Conservation (phyloP, 2,888 invertebrate genomes). For the Ypsolopha sequella region DNA sequence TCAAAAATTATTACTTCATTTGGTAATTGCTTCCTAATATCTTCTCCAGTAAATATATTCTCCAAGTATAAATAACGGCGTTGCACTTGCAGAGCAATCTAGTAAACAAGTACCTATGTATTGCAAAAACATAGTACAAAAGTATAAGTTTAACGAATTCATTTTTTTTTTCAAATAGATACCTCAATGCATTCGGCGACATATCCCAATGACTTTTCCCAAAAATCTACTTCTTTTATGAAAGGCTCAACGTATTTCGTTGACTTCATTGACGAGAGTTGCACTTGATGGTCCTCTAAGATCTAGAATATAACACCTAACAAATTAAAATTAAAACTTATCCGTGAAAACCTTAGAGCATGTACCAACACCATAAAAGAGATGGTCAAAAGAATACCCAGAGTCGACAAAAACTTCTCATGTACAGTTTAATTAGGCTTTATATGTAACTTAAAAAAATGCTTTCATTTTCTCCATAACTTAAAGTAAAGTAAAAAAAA, state of each 20-base stretch:
- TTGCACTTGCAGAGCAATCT: conserved; percentile 82
- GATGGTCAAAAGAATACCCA: too few species aligned
- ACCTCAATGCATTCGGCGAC: conserved; percentile 87
- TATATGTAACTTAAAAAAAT: too few species aligned
- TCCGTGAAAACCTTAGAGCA: not conserved
- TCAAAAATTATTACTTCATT: conserved; percentile 82
- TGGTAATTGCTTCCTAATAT: conserved; percentile 87
- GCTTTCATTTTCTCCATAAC: too few species aligned
- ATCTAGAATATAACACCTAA: conserved; percentile 31
- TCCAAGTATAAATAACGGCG: conserved; percentile 89
- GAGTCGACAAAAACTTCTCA: too few species aligned
- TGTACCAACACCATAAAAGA: too few species aligned
- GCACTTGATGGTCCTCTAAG: conserved; percentile 88
- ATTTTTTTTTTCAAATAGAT: conserved; percentile 7
- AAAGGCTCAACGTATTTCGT: conserved; percentile 91
- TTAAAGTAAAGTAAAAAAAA: too few species aligned
- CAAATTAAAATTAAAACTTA: not conserved
- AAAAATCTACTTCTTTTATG: conserved; percentile 83
- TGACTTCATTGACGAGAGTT: conserved; percentile 88
- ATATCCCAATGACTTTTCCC: conserved; percentile 87
- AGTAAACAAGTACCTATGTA: conserved; percentile 1
- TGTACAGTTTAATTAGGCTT: too few species aligned
- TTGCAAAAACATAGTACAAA: not conserved
- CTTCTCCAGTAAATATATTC: conserved; percentile 90
- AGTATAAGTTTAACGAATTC: not conserved